phyloP scores from a whole-genome alignment of 2,797 vertebrate genomes.

The Pseudochaenichthys georgianus region DNA sequence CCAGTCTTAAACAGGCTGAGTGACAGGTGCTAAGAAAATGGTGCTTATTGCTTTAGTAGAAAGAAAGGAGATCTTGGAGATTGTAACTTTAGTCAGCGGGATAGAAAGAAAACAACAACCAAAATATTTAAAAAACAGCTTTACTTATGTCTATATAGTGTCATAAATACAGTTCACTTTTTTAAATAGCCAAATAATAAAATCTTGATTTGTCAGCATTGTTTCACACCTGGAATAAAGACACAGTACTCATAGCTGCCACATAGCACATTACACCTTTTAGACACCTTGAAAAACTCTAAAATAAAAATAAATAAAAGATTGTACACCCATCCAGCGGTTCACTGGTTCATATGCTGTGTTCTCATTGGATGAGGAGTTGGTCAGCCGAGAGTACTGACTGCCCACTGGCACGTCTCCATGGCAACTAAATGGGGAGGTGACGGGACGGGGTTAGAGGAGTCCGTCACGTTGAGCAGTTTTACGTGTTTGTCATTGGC shows the following conservation, averaged over 20 bases:
- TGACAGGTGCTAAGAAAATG: no score
- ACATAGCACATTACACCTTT: conserved; percentile 88
- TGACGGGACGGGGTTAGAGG: conserved; percentile 37
- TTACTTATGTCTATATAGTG: conserved; percentile 84
- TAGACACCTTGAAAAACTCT: conserved; percentile 82
- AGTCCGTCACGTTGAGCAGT: conserved; percentile 69
- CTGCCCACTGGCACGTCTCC: conserved; percentile 65
- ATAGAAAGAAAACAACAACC: conserved; percentile 61
- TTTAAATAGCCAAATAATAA: conserved; percentile 88
- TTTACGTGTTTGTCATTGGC: conserved; percentile 71
- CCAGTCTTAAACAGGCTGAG: no score
- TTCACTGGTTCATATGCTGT: conserved; percentile 75
- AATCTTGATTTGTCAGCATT: conserved; percentile 89
- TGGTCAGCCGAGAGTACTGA: conserved; percentile 63
- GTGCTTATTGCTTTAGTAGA: no score
- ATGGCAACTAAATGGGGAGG: conserved; percentile 67
- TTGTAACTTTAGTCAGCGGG: background rate
- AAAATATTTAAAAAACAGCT: conserved; percentile 81
- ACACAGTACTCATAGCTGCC: conserved; percentile 90
- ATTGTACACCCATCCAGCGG: conserved; percentile 74
- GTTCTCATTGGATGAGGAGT: conserved; percentile 75
- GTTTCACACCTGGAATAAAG: conserved; percentile 89
- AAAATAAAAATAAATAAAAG: conserved; percentile 68
- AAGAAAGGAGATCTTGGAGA: no score
- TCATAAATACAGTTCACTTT: conserved; percentile 85